Evolutionary conservation across 2,113 vertebrate species (phyloP).

Genomic region (Corythaixoides concolor): DNA sequence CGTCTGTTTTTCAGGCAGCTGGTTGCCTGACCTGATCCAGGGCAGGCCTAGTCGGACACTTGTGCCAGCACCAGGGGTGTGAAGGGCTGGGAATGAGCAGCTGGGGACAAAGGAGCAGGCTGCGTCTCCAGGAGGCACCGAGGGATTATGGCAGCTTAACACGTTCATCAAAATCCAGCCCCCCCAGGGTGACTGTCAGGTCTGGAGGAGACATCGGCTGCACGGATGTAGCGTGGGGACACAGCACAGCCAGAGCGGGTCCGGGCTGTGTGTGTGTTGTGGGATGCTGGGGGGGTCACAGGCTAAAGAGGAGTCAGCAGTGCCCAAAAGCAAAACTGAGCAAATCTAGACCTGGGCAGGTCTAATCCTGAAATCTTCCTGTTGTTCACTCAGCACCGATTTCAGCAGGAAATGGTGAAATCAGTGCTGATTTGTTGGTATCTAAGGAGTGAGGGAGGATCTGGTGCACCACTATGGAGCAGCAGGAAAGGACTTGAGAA

Average conservation of each 20-base stretch:
- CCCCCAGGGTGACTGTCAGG: not conserved
- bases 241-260: accelerated
- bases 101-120: not conserved
- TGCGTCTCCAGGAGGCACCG: not conserved
- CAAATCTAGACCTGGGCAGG: not conserved
- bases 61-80: not conserved
- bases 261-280: not conserved
- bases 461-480: not conserved
- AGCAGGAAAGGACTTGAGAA: not conserved
- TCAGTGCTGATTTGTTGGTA: not conserved
- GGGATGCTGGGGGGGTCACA: not conserved
- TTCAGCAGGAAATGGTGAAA: no score
- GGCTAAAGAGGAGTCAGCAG: not conserved
- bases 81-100: conserved; percentile 18
- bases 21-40: not conserved
- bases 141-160: not conserved
- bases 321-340: not conserved
- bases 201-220: not conserved
- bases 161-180: not conserved
- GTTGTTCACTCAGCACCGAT: not conserved
- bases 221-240: not conserved
- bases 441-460: not conserved
- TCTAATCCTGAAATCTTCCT: not conserved
- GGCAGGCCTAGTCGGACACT: not conserved
- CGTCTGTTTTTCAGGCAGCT: not conserved